phyloP scores from a whole-genome alignment of 1,140 invertebrate genomes.

The Drosophila miranda region DNA sequence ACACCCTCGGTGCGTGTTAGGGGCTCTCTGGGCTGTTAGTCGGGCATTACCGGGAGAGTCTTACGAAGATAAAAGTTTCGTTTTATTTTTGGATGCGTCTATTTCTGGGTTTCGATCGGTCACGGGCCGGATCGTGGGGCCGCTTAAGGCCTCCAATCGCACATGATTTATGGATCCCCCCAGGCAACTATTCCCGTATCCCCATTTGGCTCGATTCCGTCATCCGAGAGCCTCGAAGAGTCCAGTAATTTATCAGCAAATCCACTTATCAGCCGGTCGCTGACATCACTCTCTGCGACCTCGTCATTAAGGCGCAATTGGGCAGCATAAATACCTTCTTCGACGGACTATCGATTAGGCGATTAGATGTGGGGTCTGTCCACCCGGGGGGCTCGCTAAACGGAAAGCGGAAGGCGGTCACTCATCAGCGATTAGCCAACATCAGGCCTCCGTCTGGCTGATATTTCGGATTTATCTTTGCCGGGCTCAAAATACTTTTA shows the following conservation, averaged over 20 bases:
- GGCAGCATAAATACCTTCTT: constrained; percentile 65
- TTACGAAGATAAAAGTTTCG: constrained; percentile 38
- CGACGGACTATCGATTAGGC: constrained; percentile 48
- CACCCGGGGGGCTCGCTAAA: constrained; percentile 14
- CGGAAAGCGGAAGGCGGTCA: constrained; percentile 10
- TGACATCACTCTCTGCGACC: constrained; percentile 72
- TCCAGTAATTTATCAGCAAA: constrained; percentile 44
- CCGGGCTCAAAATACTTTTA: constrained; percentile 28
- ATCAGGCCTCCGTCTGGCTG: constrained; percentile 18
- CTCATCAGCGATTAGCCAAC: constrained; percentile 29
- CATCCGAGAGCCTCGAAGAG: constrained; percentile 9
- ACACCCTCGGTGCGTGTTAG: constrained; percentile 28
- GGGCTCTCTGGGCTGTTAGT: constrained; percentile 32
- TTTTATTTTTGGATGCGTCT: no score
- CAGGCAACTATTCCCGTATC: background rate
- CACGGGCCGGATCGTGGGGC: constrained; percentile 14
- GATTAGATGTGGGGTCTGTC: constrained; percentile 22
- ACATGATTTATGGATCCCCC: constrained; percentile 40
- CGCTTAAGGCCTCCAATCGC: background rate
- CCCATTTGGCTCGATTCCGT: constrained; percentile 19
- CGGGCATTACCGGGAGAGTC: constrained; percentile 29
- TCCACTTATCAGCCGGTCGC: background rate
- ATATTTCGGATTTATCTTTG: constrained; percentile 21
- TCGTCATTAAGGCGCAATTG: constrained; percentile 67
- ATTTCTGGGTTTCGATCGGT: constrained; percentile 6